Base-by-base conservation (phyloP, 1,140 invertebrate genomes). In the Galleria mellonella region DNA sequence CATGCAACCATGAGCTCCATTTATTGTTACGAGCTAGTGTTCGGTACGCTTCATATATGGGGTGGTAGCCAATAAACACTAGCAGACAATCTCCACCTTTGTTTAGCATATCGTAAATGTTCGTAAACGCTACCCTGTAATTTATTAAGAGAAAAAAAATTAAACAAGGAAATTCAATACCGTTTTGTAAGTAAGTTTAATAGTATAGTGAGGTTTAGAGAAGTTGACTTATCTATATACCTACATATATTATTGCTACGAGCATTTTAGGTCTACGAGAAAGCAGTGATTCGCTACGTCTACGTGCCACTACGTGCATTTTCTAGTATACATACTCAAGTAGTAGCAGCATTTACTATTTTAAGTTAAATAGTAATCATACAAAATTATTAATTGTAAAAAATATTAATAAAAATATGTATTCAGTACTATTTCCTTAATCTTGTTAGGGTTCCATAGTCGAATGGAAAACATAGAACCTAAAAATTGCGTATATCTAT, bases 31-130 rank as follows among this genome's bases (percentile, higher is more conserved):
- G 65, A 0, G 89, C 77, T 10, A 94, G 60, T 10, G 70, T 76
- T 40, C 90, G 83, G 63, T 93, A 94, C 0, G 92, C 88, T 28
- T 91, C 89, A 58, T 90, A 94, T 2, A 93, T 88, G 0, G 89
- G 88, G 72, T 91, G 91, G 17, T 87, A 87, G 0, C 90, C 91
- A 0, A 93, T 60, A 59, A 94, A 93, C 1, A 90, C 89, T 3
- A 94, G 56, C 0, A 94, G 62, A 29, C 89, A 89, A 58, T 92
- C 91, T 1, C 93, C 93, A 8, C 87, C 89, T 1, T 87, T 87
- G 47, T 83, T 85, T 1, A 94, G 71, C 6, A 94, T 54, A 27
- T 89, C 69, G 62, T 86, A 90, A 15, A 93, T 89, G 59, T 94
- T 93, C 50, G 83, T 63, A 39, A 92, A 86, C 0, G 89, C 89